Base-by-base conservation (phyloP, 2,113 vertebrate genomes). In the Platichthys stellatus region DNA sequence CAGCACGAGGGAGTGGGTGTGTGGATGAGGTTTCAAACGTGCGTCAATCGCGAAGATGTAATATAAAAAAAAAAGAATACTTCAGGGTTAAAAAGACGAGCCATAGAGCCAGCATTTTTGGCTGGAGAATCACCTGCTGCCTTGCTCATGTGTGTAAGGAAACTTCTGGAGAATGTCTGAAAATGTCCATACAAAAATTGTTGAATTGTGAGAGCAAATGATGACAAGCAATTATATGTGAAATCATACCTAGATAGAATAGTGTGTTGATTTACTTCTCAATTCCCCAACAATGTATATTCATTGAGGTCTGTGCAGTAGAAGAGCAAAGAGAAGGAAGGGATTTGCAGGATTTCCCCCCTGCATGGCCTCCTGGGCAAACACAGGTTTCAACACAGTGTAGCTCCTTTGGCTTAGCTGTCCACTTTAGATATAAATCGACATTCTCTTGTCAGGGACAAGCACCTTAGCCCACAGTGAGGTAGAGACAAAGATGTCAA, bases 341-440 rank as follows among this genome's bases (percentile, higher is more conserved):
- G n/a, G 43, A 58, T 67, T 59, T n/a, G 57, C 12, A 13, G 38
- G 61, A 69, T 40, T 47, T 54, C 56, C 45, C 54, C 24, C 40
- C 10, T 17, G 17, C 11, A 17, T 23, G 26, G 28, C 54, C 49
- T 62, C 26, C 21, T 28, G 35, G 31, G 10, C 0, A 17, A 62
- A 60, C 35, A 58, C 23, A 66, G 38, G 54, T 47, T 61, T 45
- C 58, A 14, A n/a, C 61, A 63, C 51, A 43, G 26, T 23, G 59
- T 58, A 28, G 26, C n/a, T 70, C 58, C 35, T 38, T 63, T 43
- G 53, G 65, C 84, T 73, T 72, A 78, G 82, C 80, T 81, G 73
- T 88, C 83, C 74, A 78, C 69, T 76, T 70, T 38, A 86, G 82
- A 83, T 79, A 70, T 49, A 73, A 70, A 77, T 62, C 60, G 63